These are phyloP conservation scores for Stigmatopora argus DNA, from an alignment of 2,113 vertebrate species.

Conservation along the genomic window DNA sequence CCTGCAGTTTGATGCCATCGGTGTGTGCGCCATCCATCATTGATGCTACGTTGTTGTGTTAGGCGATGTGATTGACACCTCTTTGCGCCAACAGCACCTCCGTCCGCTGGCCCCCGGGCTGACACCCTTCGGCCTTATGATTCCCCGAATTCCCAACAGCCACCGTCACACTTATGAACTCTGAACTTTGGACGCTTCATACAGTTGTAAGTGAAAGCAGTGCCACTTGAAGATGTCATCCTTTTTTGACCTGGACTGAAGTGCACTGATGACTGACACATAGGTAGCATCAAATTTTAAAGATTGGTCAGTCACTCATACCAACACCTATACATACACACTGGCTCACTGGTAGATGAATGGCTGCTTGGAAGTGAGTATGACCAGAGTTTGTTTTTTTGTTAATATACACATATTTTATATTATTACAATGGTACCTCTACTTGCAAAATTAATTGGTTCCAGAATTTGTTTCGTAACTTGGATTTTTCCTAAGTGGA, in stretches of 20 bases:
- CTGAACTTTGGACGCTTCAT: conserved; percentile 13
- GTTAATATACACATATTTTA: background rate
- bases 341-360: conserved; percentile 19
- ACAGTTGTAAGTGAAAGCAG: conserved; percentile 13
- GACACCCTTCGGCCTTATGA: conserved; percentile 8
- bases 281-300: conserved; percentile 30
- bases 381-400: conserved; percentile 2
- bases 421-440: too few species aligned
- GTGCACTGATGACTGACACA: conserved; percentile 47
- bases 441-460: too few species aligned
- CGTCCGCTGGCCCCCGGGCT: conserved; percentile 26
- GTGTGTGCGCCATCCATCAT: background rate
- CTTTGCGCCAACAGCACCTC: conserved; percentile 7
- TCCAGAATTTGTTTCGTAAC: too few species aligned
- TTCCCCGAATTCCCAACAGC: background rate
- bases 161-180: background rate
- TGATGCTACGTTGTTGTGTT: background rate
- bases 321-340: conserved; percentile 5
- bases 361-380: conserved; percentile 42
- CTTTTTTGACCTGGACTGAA: conserved; percentile 19
- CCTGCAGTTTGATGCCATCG: background rate
- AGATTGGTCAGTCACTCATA: background rate
- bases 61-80: conserved; percentile 39
- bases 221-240: conserved; percentile 47
- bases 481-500: too few species aligned